Conservation (phyloP, 2,113 vertebrate genomes). For the Planiliza haematocheilus region DNA sequence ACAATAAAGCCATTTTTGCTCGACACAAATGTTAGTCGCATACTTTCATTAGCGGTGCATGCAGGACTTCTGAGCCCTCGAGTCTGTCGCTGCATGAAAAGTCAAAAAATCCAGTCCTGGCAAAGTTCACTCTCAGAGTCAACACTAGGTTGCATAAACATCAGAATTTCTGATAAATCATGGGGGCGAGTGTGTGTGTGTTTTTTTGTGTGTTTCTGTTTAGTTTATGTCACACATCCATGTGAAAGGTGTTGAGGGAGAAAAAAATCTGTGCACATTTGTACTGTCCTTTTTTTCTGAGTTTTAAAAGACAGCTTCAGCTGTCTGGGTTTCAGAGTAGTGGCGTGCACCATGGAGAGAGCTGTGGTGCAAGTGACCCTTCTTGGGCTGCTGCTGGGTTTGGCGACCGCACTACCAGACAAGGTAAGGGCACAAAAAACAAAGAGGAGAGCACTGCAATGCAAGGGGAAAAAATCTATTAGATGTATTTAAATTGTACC, state of each 20-base stretch:
- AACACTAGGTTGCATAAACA: constrained; percentile 9
- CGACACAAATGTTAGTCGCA: constrained; percentile 76
- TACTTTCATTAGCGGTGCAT: background rate
- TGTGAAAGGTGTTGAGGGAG: no score
- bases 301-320: constrained; percentile 43
- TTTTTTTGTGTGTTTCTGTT: no score
- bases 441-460: no score
- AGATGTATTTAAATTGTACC: accelerated
- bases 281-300: no score
- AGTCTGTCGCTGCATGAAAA: background rate
- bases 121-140: background rate
- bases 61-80: no score
- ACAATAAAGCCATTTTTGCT: constrained; percentile 89
- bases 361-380: constrained; percentile 42
- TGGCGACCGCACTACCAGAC: constrained; percentile 43
- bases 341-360: constrained; percentile 56
- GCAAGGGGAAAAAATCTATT: background rate
- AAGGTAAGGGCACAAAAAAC: constrained; percentile 56
- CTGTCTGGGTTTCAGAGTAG: constrained; percentile 17
- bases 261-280: constrained; percentile 2
- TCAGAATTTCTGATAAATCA: background rate
- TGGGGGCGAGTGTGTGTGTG: background rate
- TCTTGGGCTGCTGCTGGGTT: constrained; percentile 62
- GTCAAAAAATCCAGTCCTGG: constrained; percentile 5
- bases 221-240: no score